Evolutionary conservation across 2,797 vertebrate genomes (phyloP).

Genomic region (Gymnocypris eckloni): DNA sequence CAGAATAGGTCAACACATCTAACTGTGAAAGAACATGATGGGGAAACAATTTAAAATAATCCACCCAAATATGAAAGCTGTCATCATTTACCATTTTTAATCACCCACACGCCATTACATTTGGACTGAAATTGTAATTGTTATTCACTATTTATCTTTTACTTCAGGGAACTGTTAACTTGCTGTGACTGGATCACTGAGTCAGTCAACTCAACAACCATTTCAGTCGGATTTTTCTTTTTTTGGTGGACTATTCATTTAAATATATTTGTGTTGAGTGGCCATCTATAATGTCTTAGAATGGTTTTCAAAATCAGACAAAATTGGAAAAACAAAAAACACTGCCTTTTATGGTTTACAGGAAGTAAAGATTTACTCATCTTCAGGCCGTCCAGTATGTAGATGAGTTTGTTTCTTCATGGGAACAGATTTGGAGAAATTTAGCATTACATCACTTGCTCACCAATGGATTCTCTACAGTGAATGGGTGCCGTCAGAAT

Average conservation of each 20-base stretch:
- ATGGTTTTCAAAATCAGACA: slow-evolving; percentile 12
- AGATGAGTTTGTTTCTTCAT: not conserved
- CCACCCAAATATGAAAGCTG: not conserved
- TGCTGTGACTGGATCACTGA: not conserved
- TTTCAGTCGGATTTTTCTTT: not conserved
- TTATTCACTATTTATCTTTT: not conserved
- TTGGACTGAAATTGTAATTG: not conserved
- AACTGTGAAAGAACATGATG: slow-evolving; percentile 35
- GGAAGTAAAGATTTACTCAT: not conserved
- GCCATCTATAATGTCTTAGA: not conserved
- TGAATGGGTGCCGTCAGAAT: not conserved
- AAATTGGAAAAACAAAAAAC: slow-evolving; percentile 19
- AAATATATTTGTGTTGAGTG: not conserved
- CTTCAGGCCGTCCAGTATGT: not conserved
- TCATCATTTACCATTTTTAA: not conserved
- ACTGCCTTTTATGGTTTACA: slow-evolving; percentile 10
- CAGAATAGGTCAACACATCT: slow-evolving; percentile 50
- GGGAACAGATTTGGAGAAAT: not conserved
- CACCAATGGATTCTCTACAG: not conserved
- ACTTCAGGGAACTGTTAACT: not conserved
- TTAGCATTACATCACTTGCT: not conserved
- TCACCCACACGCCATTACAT: not conserved
- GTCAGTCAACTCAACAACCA: not conserved
- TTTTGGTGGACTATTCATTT: not conserved
- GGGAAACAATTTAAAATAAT: not conserved